phyloP scores from a whole-genome alignment of 2,797 vertebrate species.

The Babyrousa celebensis region DNA sequence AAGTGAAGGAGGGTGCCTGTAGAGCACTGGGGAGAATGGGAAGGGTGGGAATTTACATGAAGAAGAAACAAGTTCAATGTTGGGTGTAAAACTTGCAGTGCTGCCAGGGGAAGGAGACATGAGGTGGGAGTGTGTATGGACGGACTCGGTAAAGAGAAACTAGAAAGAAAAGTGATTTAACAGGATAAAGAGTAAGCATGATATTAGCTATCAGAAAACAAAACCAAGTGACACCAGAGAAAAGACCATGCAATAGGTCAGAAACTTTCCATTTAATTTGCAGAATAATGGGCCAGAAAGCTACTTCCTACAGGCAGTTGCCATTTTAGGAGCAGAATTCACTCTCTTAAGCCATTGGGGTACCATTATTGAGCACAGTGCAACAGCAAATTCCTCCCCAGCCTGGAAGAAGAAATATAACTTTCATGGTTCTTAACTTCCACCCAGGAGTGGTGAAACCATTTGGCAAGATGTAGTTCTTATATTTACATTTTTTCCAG shows the following conservation, averaged over 20 bases:
- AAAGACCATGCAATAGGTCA: neutral
- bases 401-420: conserved; percentile 4
- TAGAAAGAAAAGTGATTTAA: neutral
- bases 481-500: conserved; percentile 11
- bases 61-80: neutral
- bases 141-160: fast-evolving
- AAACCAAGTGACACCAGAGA: neutral
- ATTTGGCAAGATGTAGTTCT: neutral
- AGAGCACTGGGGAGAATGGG: neutral
- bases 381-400: neutral
- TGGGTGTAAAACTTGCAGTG: neutral
- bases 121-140: fast-evolving
- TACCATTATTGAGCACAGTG: neutral
- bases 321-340: conserved; percentile 41
- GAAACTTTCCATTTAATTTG: conserved; percentile 46
- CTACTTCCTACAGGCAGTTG: conserved; percentile 35
- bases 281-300: conserved; percentile 54
- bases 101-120: fast-evolving
- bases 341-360: neutral
- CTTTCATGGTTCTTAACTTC: conserved; percentile 50
- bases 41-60: conserved; percentile 43
- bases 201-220: neutral
- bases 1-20: neutral
- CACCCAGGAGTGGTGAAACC: neutral
- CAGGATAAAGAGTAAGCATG: neutral